Evolutionary conservation across 2,113 vertebrate species (phyloP), one percentile per base, ranked within the genome.

Genomic region (Paratilapia polleni): DNA sequence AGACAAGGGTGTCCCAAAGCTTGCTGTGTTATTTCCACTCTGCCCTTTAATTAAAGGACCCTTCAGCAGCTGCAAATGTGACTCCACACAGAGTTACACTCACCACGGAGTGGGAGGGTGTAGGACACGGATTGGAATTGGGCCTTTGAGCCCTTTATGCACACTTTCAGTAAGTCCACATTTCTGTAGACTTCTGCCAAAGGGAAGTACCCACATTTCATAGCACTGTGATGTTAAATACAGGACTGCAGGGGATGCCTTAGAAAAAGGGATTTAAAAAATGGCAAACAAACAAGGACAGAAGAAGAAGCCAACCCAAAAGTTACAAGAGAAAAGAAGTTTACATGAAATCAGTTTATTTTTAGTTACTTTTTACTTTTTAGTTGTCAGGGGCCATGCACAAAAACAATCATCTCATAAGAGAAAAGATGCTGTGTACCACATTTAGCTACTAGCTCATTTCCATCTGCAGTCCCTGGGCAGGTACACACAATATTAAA

Each of bases 61-160:
- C 68, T 73, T 54, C 68, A 73, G 68, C 68, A 73, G 66, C 66
- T 52, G 43, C 66, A 70, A 70, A 70, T 70, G 66, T 70, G 66
- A 70, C 43, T 70, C 66, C 66, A 70, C 66, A 70, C 28, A 26
- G 47, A 73, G 26, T 73, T 73, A 73, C 26, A 73, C 52, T 73
- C 19, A 26, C 26, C 11, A 19, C n/a, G 68, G 26, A 73, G 68
- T 73, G 52, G 19, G 68, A 73, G 26, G 68, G 26, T 73, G 68
- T n/a, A 73, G 26, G 68, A 73, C 26, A 54, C 47, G 19, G 47
- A 73, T 54, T 73, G 68, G 52, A 73, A 49, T 54, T 73, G 68
- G 68, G 68, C 68, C 47, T 73, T 73, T 34, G 47, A 73, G 47
- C 47, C 47, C 68, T 73, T 73, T 73, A 31, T 31, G 68, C 47